Conservation (phyloP, 2,888 invertebrate species). For the Idaea dimidiata region DNA sequence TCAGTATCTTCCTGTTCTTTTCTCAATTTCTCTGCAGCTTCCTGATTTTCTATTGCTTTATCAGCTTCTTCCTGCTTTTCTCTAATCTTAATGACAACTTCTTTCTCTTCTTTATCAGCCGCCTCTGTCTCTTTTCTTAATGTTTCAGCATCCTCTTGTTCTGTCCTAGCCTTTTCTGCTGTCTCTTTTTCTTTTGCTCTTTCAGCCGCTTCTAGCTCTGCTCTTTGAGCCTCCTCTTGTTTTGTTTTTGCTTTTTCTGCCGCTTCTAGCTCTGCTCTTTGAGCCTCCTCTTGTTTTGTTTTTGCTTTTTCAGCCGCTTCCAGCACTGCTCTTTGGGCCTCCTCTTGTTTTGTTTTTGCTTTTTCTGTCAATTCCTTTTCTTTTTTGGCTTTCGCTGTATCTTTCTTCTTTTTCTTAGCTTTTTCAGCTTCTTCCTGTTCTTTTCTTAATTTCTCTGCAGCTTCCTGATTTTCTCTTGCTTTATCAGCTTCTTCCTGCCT, state of each 20-base stretch:
- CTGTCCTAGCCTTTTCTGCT: not conserved
- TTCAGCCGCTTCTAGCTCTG: not conserved
- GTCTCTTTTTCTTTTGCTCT: constrained; percentile 6
- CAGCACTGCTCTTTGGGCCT: constrained; percentile 8
- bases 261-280: constrained; percentile 9
- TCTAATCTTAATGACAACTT: constrained; percentile 14
- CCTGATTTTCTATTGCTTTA: constrained; percentile 11
- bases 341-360: constrained; percentile 8
- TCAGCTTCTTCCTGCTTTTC: constrained; percentile 8
- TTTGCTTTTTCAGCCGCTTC: constrained; percentile 6
- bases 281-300: constrained; percentile 6
- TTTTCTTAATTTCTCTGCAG: constrained; percentile 7
- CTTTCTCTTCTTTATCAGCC: constrained; percentile 13
- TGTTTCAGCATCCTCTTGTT: constrained; percentile 3
- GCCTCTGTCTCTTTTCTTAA: not conserved
- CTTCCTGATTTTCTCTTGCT: constrained; percentile 21
- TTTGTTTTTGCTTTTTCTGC: constrained; percentile 1
- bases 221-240: not conserved
- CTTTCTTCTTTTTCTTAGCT: constrained; percentile 15
- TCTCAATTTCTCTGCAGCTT: constrained; percentile 15
- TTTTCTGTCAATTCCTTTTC: constrained; percentile 8
- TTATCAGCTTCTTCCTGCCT: constrained; percentile 7
- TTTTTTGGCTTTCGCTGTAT: constrained; percentile 14
- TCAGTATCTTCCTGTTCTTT: constrained; percentile 6
- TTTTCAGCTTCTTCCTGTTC: constrained; percentile 19